Evolutionary conservation across 2,888 invertebrate genomes (phyloP).

Genomic region (Coelopa pilipes): DNA sequence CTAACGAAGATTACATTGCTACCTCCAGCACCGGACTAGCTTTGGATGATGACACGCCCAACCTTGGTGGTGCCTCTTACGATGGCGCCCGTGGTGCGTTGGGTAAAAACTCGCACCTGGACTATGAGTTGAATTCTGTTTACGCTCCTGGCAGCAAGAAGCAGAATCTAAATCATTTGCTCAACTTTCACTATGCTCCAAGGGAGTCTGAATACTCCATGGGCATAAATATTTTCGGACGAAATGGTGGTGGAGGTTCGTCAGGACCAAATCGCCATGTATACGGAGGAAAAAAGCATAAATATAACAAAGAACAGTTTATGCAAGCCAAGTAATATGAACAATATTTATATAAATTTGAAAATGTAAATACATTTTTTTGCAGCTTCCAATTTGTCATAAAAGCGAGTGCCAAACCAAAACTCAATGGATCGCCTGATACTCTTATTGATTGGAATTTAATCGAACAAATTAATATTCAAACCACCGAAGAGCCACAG

Average conservation of each 20-base stretch:
- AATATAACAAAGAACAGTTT: constrained; percentile 93
- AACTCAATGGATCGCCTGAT: constrained; percentile 83
- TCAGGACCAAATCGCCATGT: constrained; percentile 43
- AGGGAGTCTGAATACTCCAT: constrained; percentile 66
- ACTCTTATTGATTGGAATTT: constrained; percentile 89
- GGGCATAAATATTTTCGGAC: constrained; percentile 51
- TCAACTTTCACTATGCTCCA: constrained; percentile 88
- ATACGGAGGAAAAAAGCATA: constrained; percentile 67
- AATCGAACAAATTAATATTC: constrained; percentile 88
- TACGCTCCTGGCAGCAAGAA: constrained; percentile 87
- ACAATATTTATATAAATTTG: constrained; percentile 54
- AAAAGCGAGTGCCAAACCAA: constrained; percentile 79
- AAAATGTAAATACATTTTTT: constrained; percentile 23
- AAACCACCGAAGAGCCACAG: constrained; percentile 74
- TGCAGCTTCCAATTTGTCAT: constrained; percentile 95
- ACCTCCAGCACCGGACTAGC: constrained; percentile 64
- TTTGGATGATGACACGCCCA: constrained; percentile 41
- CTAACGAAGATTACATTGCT: constrained; percentile 47
- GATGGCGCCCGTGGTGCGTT: constrained; percentile 35
- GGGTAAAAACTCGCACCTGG: constrained; percentile 47
- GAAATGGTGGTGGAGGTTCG: constrained; percentile 44
- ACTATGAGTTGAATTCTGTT: constrained; percentile 82
- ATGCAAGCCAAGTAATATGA: constrained; percentile 95
- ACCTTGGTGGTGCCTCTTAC: constrained; percentile 39
- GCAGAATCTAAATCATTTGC: constrained; percentile 92